Evolutionary conservation across 2,888 invertebrate species (phyloP).

Genomic region (Pollenia labialis): DNA sequence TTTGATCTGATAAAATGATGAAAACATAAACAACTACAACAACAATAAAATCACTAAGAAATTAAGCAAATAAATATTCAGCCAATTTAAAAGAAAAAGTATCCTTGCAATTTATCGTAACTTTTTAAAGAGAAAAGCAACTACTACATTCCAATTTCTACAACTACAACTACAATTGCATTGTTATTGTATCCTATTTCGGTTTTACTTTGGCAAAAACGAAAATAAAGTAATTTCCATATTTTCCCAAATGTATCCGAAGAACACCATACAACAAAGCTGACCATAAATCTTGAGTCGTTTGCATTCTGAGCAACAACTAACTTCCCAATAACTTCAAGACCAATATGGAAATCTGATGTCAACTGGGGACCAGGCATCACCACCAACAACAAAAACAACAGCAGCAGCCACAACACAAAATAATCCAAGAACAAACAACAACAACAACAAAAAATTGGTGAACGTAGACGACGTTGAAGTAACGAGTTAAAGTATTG

Average conservation of each 20-base stretch:
- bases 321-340: conserved; percentile 73
- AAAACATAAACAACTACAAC: conserved; percentile 9
- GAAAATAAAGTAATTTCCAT: conserved; percentile 73
- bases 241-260: conserved; percentile 69
- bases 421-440: conserved; percentile 7
- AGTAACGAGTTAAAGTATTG: conserved; percentile 66
- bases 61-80: conserved; percentile 25
- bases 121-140: conserved; percentile 16
- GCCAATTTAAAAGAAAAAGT: conserved; percentile 55
- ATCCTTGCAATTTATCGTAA: conserved; percentile 59
- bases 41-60: conserved; percentile 36
- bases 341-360: conserved; percentile 73
- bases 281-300: conserved; percentile 69
- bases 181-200: conserved; percentile 32
- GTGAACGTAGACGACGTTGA: conserved; percentile 37
- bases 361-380: conserved; percentile 68
- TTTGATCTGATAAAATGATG: conserved; percentile 49
- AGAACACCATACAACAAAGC: conserved; percentile 60
- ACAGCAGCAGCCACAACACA: conserved; percentile 23
- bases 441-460: conserved; percentile 10
- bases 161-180: background rate
- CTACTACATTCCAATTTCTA: background rate
- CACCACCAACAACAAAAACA: conserved; percentile 25
- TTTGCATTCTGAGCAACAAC: conserved; percentile 71
- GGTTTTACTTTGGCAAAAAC: conserved; percentile 56